These are phyloP conservation scores for Ochropleura leucogaster DNA, from an alignment of 2,888 invertebrate genomes.

Conservation along the genomic window DNA sequence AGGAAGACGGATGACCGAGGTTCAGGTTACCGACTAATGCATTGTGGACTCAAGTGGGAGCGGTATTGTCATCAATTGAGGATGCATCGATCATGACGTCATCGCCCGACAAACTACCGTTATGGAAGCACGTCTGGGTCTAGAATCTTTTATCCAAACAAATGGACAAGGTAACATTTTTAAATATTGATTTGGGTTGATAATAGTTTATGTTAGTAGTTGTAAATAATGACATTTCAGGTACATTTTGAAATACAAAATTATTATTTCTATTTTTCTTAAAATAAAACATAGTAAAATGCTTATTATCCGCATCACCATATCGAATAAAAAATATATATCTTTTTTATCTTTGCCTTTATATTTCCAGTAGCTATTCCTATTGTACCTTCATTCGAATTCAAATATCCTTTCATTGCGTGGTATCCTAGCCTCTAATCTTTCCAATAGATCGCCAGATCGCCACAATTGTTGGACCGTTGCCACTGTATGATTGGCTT, in stretches of 20 bases:
- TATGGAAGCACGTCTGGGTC: conserved; percentile 2
- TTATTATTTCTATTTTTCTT: neutral
- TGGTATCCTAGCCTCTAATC: conserved; percentile 35
- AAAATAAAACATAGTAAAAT: neutral
- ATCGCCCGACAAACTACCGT: conserved; percentile 30
- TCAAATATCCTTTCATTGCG: conserved; percentile 4
- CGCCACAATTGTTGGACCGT: conserved; percentile 36
- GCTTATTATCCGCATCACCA: neutral
- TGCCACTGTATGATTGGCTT: conserved; percentile 48
- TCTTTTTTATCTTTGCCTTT: neutral
- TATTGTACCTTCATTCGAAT: conserved; percentile 20
- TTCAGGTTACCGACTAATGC: conserved; percentile 68
- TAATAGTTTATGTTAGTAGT: neutral
- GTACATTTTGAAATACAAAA: neutral
- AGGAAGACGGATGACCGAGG: conserved; percentile 59
- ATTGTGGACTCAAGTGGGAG: conserved; percentile 53
- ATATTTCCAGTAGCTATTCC: conserved; percentile 5
- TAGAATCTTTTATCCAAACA: conserved; percentile 11
- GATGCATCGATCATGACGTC: conserved; percentile 68
- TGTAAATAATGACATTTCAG: neutral
- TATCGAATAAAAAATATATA: neutral
- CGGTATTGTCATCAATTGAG: conserved; percentile 50
- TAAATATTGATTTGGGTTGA: neutral
- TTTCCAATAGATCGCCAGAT: conserved; percentile 28
- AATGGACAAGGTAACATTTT: conserved; percentile 3